Evolutionary conservation across 2,888 invertebrate genomes (phyloP), one percentile per base, ranked within the genome.

Genomic region (Erpobdella octoculata): DNA sequence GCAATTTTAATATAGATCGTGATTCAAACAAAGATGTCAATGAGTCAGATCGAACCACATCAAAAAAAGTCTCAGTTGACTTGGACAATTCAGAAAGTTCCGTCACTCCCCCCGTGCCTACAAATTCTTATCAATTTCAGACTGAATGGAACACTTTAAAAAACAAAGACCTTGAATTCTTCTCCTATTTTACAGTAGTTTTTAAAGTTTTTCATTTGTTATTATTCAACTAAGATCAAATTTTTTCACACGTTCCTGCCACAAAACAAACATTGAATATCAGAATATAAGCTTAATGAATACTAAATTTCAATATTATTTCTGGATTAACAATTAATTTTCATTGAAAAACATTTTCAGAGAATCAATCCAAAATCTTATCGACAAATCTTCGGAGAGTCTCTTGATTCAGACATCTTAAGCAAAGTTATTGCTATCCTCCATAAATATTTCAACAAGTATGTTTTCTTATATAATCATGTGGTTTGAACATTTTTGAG

Each of bases 41-140:
- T 21, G 41, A 59, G 0, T 15, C 3, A 31, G 31, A 21, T 37
- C 3, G 33, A 0, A 21, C 2, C 36, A 38, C 21, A n/a, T n/a
- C n/a, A 33, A 36, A 65, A n/a, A 28, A 1, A 65, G 5, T 38
- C 28, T 21, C 38, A 21, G 21, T 21, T 21, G n/a, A 37, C 65
- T 12, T 15, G 15, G 28, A 53, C n/a, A 31, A 61, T 5, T 12
- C 9, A 15, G 35, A 36, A 36, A 25, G n/a, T 35, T n/a, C 58
- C 58, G 15, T 48, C 28, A n/a, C 25, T 31, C 21, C 48, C 68
- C 28, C 73, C 77, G 72, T 76, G 6, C 80, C 79, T 36, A 73
- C 76, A 37, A 77, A 78, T 48, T 80, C 81, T 0, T 79, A 77
- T 48, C 81, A 82, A 75, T 81, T 82, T 68, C 80, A 81, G 72